Evolutionary conservation across 2,888 invertebrate species (phyloP).

Genomic region (Lasioglossum malachurum): DNA sequence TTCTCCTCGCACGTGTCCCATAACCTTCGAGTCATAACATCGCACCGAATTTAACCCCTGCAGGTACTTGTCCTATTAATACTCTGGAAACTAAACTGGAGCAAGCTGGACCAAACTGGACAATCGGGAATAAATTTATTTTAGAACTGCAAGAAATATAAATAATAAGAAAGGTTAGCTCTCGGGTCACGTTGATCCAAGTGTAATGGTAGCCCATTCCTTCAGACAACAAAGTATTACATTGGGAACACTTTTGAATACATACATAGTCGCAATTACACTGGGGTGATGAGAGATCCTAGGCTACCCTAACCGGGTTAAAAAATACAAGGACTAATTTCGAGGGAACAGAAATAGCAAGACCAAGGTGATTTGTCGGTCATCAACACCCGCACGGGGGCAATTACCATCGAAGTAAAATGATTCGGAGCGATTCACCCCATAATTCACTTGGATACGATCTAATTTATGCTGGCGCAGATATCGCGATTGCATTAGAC

Average conservation of each 20-base stretch:
- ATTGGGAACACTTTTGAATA: background rate
- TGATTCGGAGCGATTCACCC: slow-evolving; percentile 3
- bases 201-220: background rate
- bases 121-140: background rate
- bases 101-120: background rate
- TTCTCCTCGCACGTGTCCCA: slow-evolving; percentile 6
- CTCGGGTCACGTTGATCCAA: background rate
- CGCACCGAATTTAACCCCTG: background rate
- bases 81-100: background rate
- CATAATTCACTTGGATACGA: background rate
- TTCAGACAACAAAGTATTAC: background rate
- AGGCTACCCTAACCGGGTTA: background rate
- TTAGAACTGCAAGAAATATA: background rate
- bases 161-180: background rate
- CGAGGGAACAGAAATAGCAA: background rate
- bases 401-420: slow-evolving; percentile 9
- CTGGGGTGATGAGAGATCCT: background rate
- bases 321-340: background rate
- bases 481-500: background rate
- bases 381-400: background rate
- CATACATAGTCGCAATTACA: background rate
- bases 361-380: background rate
- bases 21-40: background rate
- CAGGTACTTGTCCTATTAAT: background rate
- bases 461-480: slow-evolving; percentile 1